Evolutionary conservation across 2,113 vertebrate genomes (phyloP).

Genomic region (Proterorhinus semilunaris): DNA sequence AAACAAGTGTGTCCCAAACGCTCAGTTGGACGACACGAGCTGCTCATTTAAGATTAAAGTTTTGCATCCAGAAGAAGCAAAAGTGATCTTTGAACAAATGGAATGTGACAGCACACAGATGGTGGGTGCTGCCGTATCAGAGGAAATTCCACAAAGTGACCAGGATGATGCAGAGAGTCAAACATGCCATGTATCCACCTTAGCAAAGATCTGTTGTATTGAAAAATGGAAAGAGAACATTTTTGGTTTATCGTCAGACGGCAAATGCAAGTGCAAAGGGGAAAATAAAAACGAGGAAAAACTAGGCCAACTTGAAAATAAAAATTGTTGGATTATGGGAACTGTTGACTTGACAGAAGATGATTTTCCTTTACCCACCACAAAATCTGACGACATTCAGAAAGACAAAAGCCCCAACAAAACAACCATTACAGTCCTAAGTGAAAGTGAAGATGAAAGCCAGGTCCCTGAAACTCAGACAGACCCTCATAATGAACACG

Average conservation of each 20-base stretch:
- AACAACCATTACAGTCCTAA: background rate
- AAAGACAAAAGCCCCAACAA: background rate
- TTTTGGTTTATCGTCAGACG: background rate
- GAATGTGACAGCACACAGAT: constrained; percentile 6
- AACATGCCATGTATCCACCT: background rate
- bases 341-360: constrained; percentile 15
- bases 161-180: background rate
- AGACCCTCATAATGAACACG: background rate
- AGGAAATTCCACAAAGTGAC: background rate
- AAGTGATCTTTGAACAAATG: constrained; percentile 22
- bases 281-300: background rate
- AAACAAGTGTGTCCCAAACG: background rate
- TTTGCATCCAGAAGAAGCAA: constrained; percentile 60
- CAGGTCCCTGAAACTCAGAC: background rate
- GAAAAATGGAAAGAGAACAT: constrained; percentile 42
- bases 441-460: constrained; percentile 16
- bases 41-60: constrained; percentile 57
- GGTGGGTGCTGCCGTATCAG: background rate
- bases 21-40: constrained; percentile 23
- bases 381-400: background rate
- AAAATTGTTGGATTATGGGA: background rate
- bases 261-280: constrained; percentile 41
- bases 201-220: constrained; percentile 64
- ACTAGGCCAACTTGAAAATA: background rate
- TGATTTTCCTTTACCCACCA: background rate